Base-by-base conservation (phyloP, 1,140 invertebrate species). In the Nasonia longicornis region DNA sequence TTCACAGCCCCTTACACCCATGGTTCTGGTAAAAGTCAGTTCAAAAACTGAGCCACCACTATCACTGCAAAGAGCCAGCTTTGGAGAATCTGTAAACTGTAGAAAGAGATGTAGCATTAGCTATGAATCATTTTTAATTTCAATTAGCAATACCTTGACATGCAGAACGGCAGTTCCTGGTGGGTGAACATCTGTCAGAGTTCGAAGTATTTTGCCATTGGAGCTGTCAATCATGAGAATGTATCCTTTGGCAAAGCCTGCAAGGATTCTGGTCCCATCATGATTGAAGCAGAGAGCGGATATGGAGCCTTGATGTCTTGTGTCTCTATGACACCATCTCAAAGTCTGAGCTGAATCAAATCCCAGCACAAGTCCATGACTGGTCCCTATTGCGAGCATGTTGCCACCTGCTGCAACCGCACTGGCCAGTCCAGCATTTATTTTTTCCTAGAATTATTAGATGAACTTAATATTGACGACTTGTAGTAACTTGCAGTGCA, bases 11-110 rank as follows among this genome's bases (percentile, higher is more conserved):
- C 97, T 92, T 6, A 98, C 95, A 4, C 97, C 97, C 86, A 99
- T 93, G 10, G 96, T 94, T 79, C 97, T 92, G 84, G 96, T 97
- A 86, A 99, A 98, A 86, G 94, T 96, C 16, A 99, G 92, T 85
- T 99, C 95, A 93, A 98, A 99, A 3, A 99, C 98, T n/a, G 97
- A 98, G 2, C 98, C 98, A 20, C 98, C 97, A 81, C 96, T 98
- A 89, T 99, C 98, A 29, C 96, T 95, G 72, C 97, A 96, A 20
- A 99, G 90, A 8, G 96, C 96, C 73, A 97, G 88, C 7, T 94
- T 94, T 45, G 93, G 92, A 82, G 92, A 93, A 90, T 96, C 95
- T 88, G 95, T 95, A 87, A 95, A 96, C 94, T 95, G 85, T 58
- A 90, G 82, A 83, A 77, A 29, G 26, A 67, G 2, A 66, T 22